Percentiles rank a stretch among this genome's conserved stretches.
phyloP scores from a whole-genome alignment of 1,140 invertebrate species.

The Pseudomyrmex gracilis region DNA sequence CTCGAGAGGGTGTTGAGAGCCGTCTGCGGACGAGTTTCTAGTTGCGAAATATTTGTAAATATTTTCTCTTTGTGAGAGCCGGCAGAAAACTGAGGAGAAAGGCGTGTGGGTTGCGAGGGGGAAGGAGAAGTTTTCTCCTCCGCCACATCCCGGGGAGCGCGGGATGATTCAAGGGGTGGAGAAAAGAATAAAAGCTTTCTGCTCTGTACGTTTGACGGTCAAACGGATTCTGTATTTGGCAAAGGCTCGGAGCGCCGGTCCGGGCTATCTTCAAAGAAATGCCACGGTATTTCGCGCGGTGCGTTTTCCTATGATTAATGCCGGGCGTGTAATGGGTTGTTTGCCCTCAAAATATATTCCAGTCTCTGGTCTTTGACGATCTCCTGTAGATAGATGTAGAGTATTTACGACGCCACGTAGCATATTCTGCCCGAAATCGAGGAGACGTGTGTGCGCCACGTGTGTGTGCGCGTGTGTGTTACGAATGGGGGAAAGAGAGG shows the following conservation, averaged over 20 bases:
- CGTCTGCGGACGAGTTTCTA: constrained; percentile 63
- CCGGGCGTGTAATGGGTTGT: constrained; percentile 75
- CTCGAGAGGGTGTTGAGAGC: constrained; percentile 65
- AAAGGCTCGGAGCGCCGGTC: constrained; percentile 75
- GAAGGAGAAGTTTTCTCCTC: constrained; percentile 1
- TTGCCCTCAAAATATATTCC: constrained; percentile 76
- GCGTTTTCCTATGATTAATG: constrained; percentile 78
- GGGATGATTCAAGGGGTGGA: constrained; percentile 76
- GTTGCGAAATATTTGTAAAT: constrained; percentile 80
- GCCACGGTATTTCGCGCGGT: constrained; percentile 76
- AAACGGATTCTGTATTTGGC: constrained; percentile 82
- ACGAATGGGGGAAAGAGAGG: too few species aligned
- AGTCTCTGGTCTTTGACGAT: constrained; percentile 66
- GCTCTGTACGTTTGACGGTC: constrained; percentile 81
- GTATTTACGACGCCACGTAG: constrained; percentile 62
- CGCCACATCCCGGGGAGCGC: constrained; percentile 42
- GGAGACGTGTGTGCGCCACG: constrained; percentile 10
- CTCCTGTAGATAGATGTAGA: constrained; percentile 56
- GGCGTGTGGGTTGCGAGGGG: constrained; percentile 45
- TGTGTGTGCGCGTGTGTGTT: constrained; percentile 12
- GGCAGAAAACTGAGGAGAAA: background rate
- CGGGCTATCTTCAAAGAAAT: constrained; percentile 80
- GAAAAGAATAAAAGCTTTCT: constrained; percentile 81
- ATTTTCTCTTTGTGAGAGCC: constrained; percentile 69
- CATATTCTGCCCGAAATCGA: constrained; percentile 53